phyloP scores from a whole-genome alignment of 2,888 invertebrate species.

The Cheilosia vulpina region DNA sequence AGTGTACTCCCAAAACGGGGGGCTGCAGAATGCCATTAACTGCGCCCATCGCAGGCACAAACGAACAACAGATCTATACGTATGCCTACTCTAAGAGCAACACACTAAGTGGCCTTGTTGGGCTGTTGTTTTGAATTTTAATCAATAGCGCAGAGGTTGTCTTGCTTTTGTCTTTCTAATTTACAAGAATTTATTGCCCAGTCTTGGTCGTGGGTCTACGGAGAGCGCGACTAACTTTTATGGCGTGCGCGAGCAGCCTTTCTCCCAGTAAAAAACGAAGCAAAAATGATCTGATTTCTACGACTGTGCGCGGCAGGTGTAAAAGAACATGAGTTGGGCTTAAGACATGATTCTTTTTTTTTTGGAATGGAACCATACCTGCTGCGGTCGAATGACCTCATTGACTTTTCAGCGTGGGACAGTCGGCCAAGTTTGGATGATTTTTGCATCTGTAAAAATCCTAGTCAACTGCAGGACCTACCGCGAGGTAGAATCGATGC shows the following conservation, averaged over 20 bases:
- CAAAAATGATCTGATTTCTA: conserved; percentile 68
- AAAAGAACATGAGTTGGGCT: conserved; percentile 46
- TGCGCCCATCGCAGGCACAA: conserved; percentile 4
- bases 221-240: conserved; percentile 18
- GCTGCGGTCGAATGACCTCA: conserved; percentile 46
- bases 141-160: conserved; percentile 45
- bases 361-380: conserved; percentile 1
- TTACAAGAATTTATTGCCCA: conserved; percentile 48
- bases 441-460: neutral
- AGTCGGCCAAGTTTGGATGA: neutral
- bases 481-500: neutral
- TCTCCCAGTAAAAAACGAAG: conserved; percentile 56
- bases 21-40: conserved; percentile 25
- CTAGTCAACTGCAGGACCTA: neutral
- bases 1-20: conserved; percentile 16
- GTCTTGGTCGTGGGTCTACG: conserved; percentile 21
- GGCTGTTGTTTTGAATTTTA: conserved; percentile 69
- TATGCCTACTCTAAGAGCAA: conserved; percentile 7
- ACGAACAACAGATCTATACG: neutral
- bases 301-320: conserved; percentile 67
- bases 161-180: conserved; percentile 39
- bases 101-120: conserved; percentile 45
- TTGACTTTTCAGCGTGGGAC: conserved; percentile 24
- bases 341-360: neutral
- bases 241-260: conserved; percentile 29